These are phyloP conservation scores for Pongo pygmaeus DNA, from an alignment of 2,113 vertebrate genomes.

Conservation along the genomic window DNA sequence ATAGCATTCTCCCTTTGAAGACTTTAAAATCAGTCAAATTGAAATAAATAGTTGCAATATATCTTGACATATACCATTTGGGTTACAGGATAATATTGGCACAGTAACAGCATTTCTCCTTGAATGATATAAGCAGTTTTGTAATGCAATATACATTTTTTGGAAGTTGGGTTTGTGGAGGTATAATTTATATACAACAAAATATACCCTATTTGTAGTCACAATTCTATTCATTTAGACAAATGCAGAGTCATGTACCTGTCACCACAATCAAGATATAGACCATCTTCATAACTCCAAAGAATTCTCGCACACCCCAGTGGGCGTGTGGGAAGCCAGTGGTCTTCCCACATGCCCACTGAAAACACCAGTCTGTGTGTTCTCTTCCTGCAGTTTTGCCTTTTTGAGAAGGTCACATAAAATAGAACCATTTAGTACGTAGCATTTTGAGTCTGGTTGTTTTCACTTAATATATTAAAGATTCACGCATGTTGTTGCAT, in stretches of 20 bases:
- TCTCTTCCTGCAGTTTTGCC: too few species aligned
- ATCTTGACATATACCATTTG: background rate
- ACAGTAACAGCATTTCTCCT: background rate
- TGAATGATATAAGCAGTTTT: background rate
- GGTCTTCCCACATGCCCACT: background rate
- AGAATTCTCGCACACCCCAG: accelerated
- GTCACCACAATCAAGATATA: background rate
- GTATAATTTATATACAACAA: background rate
- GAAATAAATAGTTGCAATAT: background rate
- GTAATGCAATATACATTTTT: background rate
- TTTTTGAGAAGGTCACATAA: background rate
- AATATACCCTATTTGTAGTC: background rate
- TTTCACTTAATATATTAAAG: background rate
- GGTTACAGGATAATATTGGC: background rate
- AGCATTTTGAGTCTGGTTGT: background rate
- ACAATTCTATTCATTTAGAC: background rate
- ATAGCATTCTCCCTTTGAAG: background rate
- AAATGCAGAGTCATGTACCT: background rate
- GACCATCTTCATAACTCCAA: background rate
- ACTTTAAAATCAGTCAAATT: background rate
- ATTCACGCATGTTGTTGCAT: background rate
- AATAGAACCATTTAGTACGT: background rate
- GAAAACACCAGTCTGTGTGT: background rate
- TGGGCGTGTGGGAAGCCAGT: background rate
- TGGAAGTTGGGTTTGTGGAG: background rate